Conservation (phyloP, 1,140 invertebrate species). For the Diorhabda sublineata region DNA sequence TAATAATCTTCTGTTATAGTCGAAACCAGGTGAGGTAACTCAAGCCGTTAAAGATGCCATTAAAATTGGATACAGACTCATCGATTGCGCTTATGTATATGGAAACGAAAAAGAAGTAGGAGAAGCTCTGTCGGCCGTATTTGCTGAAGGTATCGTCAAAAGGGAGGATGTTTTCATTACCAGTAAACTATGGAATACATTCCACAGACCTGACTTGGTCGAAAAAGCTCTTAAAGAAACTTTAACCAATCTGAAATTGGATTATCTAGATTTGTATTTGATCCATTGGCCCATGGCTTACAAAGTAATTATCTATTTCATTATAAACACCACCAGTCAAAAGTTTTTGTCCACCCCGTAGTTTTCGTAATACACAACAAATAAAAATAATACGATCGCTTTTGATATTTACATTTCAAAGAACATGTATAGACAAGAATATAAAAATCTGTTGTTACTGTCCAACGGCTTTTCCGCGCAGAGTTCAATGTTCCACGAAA, state of each 20-base stretch:
- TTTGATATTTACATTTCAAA: too few species aligned
- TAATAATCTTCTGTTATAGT: constrained; percentile 47
- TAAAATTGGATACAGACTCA: constrained; percentile 66
- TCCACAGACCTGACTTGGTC: constrained; percentile 61
- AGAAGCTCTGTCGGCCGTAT: constrained; percentile 64
- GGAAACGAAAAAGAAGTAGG: constrained; percentile 86
- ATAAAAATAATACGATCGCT: too few species aligned
- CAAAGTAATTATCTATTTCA: constrained; percentile 25
- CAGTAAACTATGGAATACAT: constrained; percentile 70
- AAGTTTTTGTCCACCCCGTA: too few species aligned
- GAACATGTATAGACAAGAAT: neutral
- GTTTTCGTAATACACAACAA: too few species aligned
- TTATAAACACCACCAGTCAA: neutral
- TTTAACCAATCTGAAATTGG: constrained; percentile 60
- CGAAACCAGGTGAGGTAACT: constrained; percentile 65
- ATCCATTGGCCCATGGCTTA: constrained; percentile 74
- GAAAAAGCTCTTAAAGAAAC: constrained; percentile 58
- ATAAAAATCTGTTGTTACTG: neutral
- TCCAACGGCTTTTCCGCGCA: too few species aligned
- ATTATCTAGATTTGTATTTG: constrained; percentile 75
- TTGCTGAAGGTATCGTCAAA: constrained; percentile 66
- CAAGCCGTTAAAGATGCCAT: constrained; percentile 73
- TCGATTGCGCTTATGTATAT: constrained; percentile 67
- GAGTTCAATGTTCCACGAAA: too few species aligned
- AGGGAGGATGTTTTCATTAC: constrained; percentile 63